Base-by-base conservation (phyloP, 2,888 invertebrate species). In the Timema podura region DNA sequence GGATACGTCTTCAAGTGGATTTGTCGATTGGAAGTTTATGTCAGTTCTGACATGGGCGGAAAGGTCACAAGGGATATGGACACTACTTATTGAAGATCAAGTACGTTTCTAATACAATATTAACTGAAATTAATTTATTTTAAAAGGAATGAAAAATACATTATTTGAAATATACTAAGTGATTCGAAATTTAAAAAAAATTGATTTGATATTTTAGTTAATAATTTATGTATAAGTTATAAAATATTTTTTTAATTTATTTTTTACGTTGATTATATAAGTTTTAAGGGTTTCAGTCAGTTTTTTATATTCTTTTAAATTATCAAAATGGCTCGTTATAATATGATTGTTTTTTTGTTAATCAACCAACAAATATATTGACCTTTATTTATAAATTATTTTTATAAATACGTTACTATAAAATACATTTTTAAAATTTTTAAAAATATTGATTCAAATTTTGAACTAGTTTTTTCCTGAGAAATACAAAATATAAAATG, bases 11-110 rank as follows among this genome's bases (percentile, higher is more conserved):
- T 78, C 79, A 0, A 82, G 83, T 9, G 95, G 95, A 5, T 95
- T 95, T 78, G 76, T 79, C 6, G 85, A 89, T 76, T 97, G 96
- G 96, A 89, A 89, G 8, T 90, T 97, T 77, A 91, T 91, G 86
- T 93, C 95, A 0, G 92, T 95, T 0, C 94, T 92, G 76, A 91
- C 91, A 0, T 97, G 96, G 96, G 95, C 94, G 0, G 96, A 96
- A 81, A 81, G 86, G 72, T 89, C 94, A 0, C 78, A 79, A 10
- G 96, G 96, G 0, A 77, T 81, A 15, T 92, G 92, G 92, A 84
- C 76, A 6, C 77, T 88, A 61, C 79, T 80, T 65, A 80, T 85
- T 71, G 74, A 78, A 49, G 85, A 86, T 74, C 75, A 80, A 76
- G 85, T 85, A 78, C 76, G 77, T 66, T 65, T 10, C 3, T 68